A percentile compares a stretch with the other conserved stretches of the same genome.
Evolutionary conservation across 1,140 invertebrate species (phyloP).

Genomic region (Schlechtendalia chinensis): DNA sequence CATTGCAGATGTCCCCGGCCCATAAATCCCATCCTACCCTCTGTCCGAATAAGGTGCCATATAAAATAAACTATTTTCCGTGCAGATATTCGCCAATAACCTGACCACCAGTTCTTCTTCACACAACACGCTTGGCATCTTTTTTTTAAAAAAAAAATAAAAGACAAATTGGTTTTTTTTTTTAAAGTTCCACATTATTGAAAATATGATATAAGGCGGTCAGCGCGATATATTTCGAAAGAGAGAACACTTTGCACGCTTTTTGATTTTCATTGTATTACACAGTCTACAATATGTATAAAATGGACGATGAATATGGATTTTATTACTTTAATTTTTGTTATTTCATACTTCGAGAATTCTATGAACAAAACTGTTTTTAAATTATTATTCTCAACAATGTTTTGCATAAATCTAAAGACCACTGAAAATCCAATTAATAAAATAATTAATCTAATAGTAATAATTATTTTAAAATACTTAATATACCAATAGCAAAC

Average conservation of each 20-base stretch:
- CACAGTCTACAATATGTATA: too few relatives aligned
- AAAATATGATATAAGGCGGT: constrained; percentile 32
- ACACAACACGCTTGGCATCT: not conserved
- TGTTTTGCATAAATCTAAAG: not conserved
- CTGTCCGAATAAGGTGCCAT: constrained; percentile 42
- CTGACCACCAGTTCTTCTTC: constrained; percentile 20
- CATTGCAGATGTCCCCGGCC: constrained; percentile 35
- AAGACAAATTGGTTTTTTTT: constrained; percentile 17
- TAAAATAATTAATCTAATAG: too few relatives aligned
- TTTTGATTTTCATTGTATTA: not conserved
- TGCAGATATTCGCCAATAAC: constrained; percentile 23
- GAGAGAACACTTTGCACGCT: not conserved
- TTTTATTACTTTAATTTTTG: constrained; percentile 27
- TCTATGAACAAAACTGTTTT: constrained; percentile 1
- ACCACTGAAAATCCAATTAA: not conserved
- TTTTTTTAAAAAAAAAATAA: not conserved
- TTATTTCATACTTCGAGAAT: constrained; percentile 8
- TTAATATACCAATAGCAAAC: too few relatives aligned
- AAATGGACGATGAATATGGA: too few relatives aligned
- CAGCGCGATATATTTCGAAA: not conserved
- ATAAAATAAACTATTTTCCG: constrained; percentile 38
- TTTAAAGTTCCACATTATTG: not conserved
- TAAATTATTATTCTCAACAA: not conserved
- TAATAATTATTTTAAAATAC: too few relatives aligned
- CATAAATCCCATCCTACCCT: constrained; percentile 34